Percentiles rank a stretch among this genome's conserved stretches.
Conservation (phyloP, 2,113 vertebrate genomes). For the Channa argus region DNA sequence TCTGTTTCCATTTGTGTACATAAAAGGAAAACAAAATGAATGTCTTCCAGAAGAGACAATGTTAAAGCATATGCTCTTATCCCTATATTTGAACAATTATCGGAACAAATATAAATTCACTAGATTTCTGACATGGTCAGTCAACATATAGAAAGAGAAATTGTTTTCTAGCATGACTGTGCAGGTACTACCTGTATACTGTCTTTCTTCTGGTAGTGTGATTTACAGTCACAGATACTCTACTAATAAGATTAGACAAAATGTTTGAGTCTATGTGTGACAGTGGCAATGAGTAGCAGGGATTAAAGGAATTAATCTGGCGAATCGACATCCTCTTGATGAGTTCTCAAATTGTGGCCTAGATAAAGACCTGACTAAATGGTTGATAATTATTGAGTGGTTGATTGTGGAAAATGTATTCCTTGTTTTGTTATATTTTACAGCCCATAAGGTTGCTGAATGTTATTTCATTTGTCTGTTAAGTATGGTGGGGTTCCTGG, state of each 20-base stretch:
- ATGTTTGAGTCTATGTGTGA: slow-evolving; percentile 17
- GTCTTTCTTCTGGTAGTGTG: not conserved
- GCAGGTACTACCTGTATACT: not conserved
- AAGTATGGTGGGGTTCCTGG: not conserved
- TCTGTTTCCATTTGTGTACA: not conserved
- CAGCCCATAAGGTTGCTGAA: slow-evolving; percentile 41
- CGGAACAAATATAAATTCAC: not conserved
- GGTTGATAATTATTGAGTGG: slow-evolving; percentile 64
- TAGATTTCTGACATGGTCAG: not conserved
- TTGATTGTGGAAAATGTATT: slow-evolving; percentile 40
- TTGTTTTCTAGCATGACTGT: not conserved
- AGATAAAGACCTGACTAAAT: slow-evolving; percentile 56
- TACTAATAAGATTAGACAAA: slow-evolving; percentile 29
- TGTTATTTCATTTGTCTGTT: slow-evolving; percentile 43
- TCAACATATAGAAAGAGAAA: not conserved
- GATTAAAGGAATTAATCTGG: slow-evolving; percentile 58
- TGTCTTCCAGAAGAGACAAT: not conserved
- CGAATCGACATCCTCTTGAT: slow-evolving; percentile 51
- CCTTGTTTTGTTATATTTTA: slow-evolving; percentile 36
- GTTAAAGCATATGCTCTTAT: not conserved
- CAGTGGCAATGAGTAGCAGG: slow-evolving; percentile 15
- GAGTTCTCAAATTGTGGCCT: slow-evolving; percentile 30
- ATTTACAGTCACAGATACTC: slow-evolving; percentile 39
- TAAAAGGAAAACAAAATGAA: not conserved
- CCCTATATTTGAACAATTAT: not conserved